Conservation (phyloP, 2,113 vertebrate species). For the Coracopsis vasa region DNA sequence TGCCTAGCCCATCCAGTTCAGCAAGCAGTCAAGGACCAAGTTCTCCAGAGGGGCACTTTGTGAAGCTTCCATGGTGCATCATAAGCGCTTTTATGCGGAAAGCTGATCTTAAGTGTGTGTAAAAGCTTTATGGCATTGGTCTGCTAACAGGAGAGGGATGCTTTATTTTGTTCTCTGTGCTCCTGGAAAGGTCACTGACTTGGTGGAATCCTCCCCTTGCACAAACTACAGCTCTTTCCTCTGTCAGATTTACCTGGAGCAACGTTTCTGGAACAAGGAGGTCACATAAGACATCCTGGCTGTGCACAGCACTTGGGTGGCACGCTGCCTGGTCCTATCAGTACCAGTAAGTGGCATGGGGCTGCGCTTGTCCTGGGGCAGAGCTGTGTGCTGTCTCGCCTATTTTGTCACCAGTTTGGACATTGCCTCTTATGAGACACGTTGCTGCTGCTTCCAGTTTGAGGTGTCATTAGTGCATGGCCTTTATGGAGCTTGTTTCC, state of each 20-base stretch:
- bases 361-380: not conserved
- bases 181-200: constrained; percentile 3
- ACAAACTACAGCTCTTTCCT: not conserved
- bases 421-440: fast-evolving
- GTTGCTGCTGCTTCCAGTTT: not conserved
- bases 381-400: not conserved
- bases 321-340: not conserved
- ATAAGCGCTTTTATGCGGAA: not conserved
- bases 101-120: not conserved
- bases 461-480: not conserved
- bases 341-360: fast-evolving
- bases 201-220: not conserved
- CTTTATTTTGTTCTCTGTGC: not conserved
- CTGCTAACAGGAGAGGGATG: not conserved
- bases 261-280: not conserved
- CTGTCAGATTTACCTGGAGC: not conserved
- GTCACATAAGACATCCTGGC: not conserved
- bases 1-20: not conserved
- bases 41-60: not conserved
- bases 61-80: not conserved
- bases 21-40: not conserved
- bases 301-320: not conserved
- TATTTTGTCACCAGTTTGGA: not conserved
- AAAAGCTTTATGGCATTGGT: not conserved
- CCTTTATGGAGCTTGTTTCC: not conserved